phyloP scores from a whole-genome alignment of 2,888 invertebrate species.

The Diogma glabrata region DNA sequence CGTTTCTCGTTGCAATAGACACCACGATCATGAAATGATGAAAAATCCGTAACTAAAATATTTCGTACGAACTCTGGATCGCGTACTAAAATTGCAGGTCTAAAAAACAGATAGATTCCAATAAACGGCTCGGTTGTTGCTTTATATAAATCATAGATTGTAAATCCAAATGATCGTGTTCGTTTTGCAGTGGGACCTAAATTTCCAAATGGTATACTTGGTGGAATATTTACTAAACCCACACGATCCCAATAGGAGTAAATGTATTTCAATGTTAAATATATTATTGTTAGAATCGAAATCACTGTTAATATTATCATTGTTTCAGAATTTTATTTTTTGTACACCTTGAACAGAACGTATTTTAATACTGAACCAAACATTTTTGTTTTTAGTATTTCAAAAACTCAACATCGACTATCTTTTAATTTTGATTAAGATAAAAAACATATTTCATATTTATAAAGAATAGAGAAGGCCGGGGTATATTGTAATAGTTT shows the following conservation, averaged over 20 bases:
- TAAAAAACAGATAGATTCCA: slow-evolving; percentile 50
- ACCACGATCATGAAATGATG: slow-evolving; percentile 53
- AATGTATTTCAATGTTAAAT: slow-evolving; percentile 17
- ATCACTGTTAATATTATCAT: background rate
- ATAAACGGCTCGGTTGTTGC: slow-evolving; percentile 29
- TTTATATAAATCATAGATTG: slow-evolving; percentile 45
- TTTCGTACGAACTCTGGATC: slow-evolving; percentile 49
- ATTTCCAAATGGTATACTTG: slow-evolving; percentile 50
- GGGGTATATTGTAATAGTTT: too few relatives aligned
- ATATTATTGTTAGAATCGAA: background rate
- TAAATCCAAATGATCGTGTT: slow-evolving; percentile 47
- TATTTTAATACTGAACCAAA: too few relatives aligned
- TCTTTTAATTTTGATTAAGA: too few relatives aligned
- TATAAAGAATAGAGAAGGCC: too few relatives aligned
- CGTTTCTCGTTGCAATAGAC: slow-evolving; percentile 46
- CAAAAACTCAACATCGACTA: too few relatives aligned
- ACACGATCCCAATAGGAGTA: slow-evolving; percentile 44
- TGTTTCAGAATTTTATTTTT: too few relatives aligned
- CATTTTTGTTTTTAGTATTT: too few relatives aligned
- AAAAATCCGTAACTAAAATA: slow-evolving; percentile 49
- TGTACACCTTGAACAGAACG: too few relatives aligned
- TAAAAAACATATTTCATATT: too few relatives aligned
- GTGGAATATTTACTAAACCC: slow-evolving; percentile 44
- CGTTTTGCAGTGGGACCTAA: slow-evolving; percentile 42
- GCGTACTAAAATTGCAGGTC: slow-evolving; percentile 47